These are phyloP conservation scores for Acyrthosiphon pisum DNA, from an alignment of 1,140 invertebrate genomes.

Conservation along the genomic window DNA sequence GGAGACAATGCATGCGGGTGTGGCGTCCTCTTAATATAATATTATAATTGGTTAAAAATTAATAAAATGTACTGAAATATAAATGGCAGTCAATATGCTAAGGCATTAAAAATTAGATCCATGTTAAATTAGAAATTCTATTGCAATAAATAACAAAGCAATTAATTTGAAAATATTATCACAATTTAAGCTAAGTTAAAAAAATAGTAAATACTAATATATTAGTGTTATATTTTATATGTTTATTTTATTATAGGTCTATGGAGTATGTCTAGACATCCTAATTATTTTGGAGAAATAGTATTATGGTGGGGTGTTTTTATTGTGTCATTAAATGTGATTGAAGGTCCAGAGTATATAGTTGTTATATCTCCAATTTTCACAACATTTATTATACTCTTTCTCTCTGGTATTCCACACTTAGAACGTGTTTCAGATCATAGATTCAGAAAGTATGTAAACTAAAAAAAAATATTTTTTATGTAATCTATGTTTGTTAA, in stretches of 20 bases:
- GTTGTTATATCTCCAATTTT: constrained; percentile 88
- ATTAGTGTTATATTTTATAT: constrained; percentile 54
- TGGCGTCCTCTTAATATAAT: background rate
- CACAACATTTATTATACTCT: constrained; percentile 85
- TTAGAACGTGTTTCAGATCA: constrained; percentile 86
- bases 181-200: background rate
- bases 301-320: constrained; percentile 94
- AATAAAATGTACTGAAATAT: background rate
- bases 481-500: background rate
- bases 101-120: background rate
- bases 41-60: background rate
- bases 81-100: no score
- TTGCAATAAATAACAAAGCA: background rate
- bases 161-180: background rate
- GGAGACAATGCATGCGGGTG: no score
- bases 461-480: background rate
- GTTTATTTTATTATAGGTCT: constrained; percentile 69
- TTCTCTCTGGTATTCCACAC: constrained; percentile 85
- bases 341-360: constrained; percentile 81
- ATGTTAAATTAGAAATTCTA: no score
- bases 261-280: constrained; percentile 89
- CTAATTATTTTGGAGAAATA: constrained; percentile 96
- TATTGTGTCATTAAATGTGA: constrained; percentile 84
- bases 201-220: constrained; percentile 9
- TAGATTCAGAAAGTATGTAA: constrained; percentile 82